Evolutionary conservation across 2,113 vertebrate genomes (phyloP), one percentile per base, ranked within the genome.

Genomic region (Notarius lentiginosus): DNA sequence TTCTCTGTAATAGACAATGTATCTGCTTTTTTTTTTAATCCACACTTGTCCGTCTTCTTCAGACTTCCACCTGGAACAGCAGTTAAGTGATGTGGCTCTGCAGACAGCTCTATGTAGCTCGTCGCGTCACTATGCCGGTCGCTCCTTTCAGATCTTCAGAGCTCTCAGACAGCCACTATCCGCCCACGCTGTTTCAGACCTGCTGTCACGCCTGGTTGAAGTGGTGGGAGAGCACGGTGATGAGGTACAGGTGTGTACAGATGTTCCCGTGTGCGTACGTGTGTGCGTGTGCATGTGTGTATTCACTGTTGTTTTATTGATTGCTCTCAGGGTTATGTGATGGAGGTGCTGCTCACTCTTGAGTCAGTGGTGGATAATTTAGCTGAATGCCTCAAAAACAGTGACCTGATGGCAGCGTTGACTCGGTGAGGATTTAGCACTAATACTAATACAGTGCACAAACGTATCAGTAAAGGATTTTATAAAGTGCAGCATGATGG

Each of bases 21-120:
- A 76, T 60, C 22, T 83, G 70, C 27, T 60, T 70, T 66, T 34
- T 53, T 4, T 41, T 41, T 41, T 41, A 4, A 41, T 41, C 41
- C 18, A 14, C 70, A 17, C 66, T 11, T 70, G 20, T 27, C 1
- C 24, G 24, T 63, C 7, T 83, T 79, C 65, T 24, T 58, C 92
- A 99, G 98, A 99, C 90, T 99, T 98, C 91, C 97, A 98, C 91
- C 94, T 99, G 95, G 98, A 99, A 93, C 98, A 99, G 73, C 97
- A 98, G 92, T 93, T 99, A 91, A 99, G 98, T 87, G 98, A 99
- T 63, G 97, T 99, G 80, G 97, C 98, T 1, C 89, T 99, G 60
- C 98, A 99, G 94, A 99, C 98, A 1, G 98, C 98, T 12, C 96
- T 99, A 4, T 97, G 98, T 87, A 99, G 98, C 93, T 99, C 98